These are phyloP conservation scores for Platerodrilus igneus DNA, from an alignment of 2,888 invertebrate genomes.

Conservation along the genomic window DNA sequence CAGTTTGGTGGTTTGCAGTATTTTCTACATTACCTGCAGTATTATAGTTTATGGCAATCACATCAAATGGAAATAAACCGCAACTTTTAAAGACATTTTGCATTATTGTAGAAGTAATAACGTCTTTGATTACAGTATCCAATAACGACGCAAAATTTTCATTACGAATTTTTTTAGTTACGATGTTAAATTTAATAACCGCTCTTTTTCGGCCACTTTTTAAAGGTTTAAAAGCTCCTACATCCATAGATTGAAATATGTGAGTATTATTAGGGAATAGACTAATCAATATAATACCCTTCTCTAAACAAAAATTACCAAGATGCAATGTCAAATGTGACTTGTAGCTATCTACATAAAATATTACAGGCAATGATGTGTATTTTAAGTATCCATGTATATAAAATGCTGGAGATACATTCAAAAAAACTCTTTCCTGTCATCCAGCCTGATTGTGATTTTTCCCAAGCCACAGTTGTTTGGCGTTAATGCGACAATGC, in stretches of 20 bases:
- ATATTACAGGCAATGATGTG: background rate
- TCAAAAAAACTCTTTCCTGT: slow-evolving; percentile 35
- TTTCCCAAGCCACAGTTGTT: slow-evolving; percentile 32
- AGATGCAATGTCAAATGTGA: slow-evolving; percentile 12
- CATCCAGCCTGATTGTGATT: slow-evolving; percentile 38
- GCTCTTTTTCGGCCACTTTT: slow-evolving; percentile 12
- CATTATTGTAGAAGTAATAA: slow-evolving; percentile 1
- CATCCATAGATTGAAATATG: slow-evolving; percentile 13
- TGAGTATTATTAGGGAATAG: slow-evolving; percentile 13
- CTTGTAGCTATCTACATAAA: slow-evolving; percentile 8
- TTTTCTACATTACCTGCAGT: too few relatives aligned
- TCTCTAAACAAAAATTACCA: slow-evolving; percentile 10
- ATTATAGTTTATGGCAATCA: too few relatives aligned
- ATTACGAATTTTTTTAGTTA: slow-evolving; percentile 6
- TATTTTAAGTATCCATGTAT: slow-evolving; percentile 26
- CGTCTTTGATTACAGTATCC: slow-evolving; percentile 6
- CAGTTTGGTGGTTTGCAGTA: too few relatives aligned
- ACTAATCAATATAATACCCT: slow-evolving; percentile 8
- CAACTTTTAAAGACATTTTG: slow-evolving; percentile 9
- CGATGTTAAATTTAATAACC: slow-evolving; percentile 7
- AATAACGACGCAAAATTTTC: slow-evolving; percentile 13
- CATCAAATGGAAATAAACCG: slow-evolving; percentile 1
- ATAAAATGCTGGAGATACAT: slow-evolving; percentile 35
- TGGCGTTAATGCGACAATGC: too few relatives aligned
- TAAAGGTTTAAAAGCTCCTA: slow-evolving; percentile 9